These are phyloP conservation scores for Orientallactaga bullata DNA, from an alignment of 2,113 vertebrate genomes.

Conservation along the genomic window DNA sequence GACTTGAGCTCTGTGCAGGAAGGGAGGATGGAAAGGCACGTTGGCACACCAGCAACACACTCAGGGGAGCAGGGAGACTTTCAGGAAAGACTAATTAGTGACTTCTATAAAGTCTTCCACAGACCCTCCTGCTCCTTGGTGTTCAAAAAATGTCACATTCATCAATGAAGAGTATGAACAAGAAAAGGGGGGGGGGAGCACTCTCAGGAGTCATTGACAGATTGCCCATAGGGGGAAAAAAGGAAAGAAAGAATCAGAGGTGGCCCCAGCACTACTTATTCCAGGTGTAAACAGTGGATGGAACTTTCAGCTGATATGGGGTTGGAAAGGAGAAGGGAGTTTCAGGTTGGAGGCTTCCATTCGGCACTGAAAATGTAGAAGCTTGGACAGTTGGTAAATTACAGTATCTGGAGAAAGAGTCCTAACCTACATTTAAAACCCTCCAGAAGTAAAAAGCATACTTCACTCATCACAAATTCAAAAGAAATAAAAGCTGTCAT, in stretches of 20 bases:
- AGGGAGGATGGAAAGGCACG: neutral
- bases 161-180: neutral
- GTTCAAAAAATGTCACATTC: neutral
- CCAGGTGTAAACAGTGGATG: neutral
- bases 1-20: neutral
- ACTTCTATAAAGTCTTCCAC: neutral
- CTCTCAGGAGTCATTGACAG: neutral
- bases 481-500: neutral
- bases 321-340: neutral
- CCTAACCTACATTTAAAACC: neutral
- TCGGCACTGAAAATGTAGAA: conserved; percentile 18
- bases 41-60: neutral
- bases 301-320: neutral
- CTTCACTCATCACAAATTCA: conserved; percentile 13
- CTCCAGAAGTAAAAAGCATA: neutral
- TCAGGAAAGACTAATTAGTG: neutral
- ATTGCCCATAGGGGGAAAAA: neutral
- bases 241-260: neutral
- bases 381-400: neutral
- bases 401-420: conserved; percentile 26
- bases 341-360: neutral
- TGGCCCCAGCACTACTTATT: neutral
- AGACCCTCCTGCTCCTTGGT: neutral
- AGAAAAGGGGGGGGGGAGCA: neutral
- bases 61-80: neutral